Conservation (phyloP, 2,888 invertebrate species). For the Notocelia uddmanniana region DNA sequence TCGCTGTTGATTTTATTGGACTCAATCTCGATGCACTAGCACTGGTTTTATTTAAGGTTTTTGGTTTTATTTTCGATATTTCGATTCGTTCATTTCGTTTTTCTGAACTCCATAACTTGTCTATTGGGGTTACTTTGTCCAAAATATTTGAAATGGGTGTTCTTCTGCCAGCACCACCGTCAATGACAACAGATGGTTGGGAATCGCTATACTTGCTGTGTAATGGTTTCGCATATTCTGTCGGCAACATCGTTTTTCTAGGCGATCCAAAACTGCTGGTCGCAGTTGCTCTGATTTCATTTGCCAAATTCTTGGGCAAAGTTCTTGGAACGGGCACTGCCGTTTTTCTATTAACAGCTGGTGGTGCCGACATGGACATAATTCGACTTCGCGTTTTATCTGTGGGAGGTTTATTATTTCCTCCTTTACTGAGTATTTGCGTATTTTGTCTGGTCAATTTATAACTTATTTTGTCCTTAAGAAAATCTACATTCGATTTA, state of each 20-base stretch:
- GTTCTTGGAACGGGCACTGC: constrained; percentile 52
- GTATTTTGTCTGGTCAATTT: constrained; percentile 84
- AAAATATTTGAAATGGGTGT: constrained; percentile 82
- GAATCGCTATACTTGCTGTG: constrained; percentile 64
- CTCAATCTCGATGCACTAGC: constrained; percentile 52
- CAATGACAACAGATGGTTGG: constrained; percentile 69
- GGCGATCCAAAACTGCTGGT: constrained; percentile 82
- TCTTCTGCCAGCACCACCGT: constrained; percentile 80
- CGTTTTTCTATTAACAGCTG: constrained; percentile 74
- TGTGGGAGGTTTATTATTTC: constrained; percentile 50
- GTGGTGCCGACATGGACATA: constrained; percentile 76
- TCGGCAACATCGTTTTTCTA: constrained; percentile 75
- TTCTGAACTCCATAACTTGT: constrained; percentile 83
- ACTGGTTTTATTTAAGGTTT: constrained; percentile 59
- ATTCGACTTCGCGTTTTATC: constrained; percentile 58
- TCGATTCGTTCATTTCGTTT: constrained; percentile 80
- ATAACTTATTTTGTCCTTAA: constrained; percentile 87
- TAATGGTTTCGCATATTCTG: constrained; percentile 70
- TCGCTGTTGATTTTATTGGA: constrained; percentile 48
- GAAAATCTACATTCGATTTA: constrained; percentile 85
- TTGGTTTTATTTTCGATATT: constrained; percentile 65
- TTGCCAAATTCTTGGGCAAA: constrained; percentile 55
- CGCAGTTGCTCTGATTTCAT: constrained; percentile 60
- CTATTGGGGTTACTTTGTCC: constrained; percentile 83
- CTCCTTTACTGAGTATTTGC: constrained; percentile 67